Base-by-base conservation (phyloP, 1,140 invertebrate species). In the Drosophila trapezifrons region DNA sequence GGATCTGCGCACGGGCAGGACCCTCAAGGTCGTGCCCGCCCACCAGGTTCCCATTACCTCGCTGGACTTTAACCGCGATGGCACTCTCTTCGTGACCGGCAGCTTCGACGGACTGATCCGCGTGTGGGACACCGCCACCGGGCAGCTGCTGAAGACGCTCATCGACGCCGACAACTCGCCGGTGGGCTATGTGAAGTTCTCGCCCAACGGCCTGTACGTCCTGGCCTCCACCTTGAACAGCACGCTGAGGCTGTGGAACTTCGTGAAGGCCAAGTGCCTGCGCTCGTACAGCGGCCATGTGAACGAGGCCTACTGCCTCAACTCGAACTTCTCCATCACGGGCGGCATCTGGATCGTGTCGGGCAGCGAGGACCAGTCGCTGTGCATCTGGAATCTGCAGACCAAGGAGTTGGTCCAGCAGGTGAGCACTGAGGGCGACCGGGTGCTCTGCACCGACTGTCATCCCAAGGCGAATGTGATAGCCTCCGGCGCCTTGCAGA, bases 311-410 rank as follows among this genome's bases (percentile, higher is more conserved):
- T 87, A 67, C 35, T 89, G 84, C 67, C 54, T 89, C 12, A 45
- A 62, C 8, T 59, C 69, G 0, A 89, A 89, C 20, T 89, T 89
- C 32, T 87, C 83, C 1, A 56, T 80, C 2, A 89, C 84, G 0
- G 51, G 60, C 0, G 83, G 84, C 45, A 89, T 77, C 40, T 87
- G 83, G 83, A 74, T 87, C 3, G 72, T 89, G 3, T 79, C 83
- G 18, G 80, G 79, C 35, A 87, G 83, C 49, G 84, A 89, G 58
- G 83, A 87, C 8, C 35, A 49, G 2, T 32, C 38, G 3, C 29
- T 87, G 0, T 76, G 80, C 37, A 79, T 87, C 13, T 87, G 83
- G 83, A 77, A 71, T 46, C 58, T 87, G 20, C 79, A 89, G 40
- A 73, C 40, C 32, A 89, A 62, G 46, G 52, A 89, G 47, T 42